Percentiles rank a stretch among this genome's conserved stretches.
These are phyloP conservation scores for Cryptocephalus primarius DNA, from an alignment of 2,888 invertebrate species.

Conservation along the genomic window DNA sequence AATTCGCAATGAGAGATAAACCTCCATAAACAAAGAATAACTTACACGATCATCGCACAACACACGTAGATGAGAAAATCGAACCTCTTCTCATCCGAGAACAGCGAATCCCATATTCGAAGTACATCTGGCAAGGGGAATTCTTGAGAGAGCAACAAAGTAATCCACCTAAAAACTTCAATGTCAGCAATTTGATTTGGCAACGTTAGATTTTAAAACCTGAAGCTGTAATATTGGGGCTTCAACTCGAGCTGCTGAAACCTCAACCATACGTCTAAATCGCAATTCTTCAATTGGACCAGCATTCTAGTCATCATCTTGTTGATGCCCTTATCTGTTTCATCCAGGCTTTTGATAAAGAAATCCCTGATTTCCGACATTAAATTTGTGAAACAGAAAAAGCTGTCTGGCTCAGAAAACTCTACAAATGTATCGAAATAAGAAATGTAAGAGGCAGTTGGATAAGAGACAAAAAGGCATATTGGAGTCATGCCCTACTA, in stretches of 20 bases:
- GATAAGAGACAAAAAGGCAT: too few relatives aligned
- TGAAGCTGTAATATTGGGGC: conserved; percentile 94
- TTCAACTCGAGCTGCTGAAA: conserved; percentile 76
- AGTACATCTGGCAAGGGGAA: conserved; percentile 95
- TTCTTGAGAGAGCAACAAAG: conserved; percentile 90
- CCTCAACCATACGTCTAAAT: conserved; percentile 63
- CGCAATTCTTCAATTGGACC: conserved; percentile 63
- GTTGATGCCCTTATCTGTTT: conserved; percentile 84
- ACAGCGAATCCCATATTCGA: conserved; percentile 93
- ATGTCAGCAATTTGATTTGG: not conserved
- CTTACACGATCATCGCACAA: conserved; percentile 96
- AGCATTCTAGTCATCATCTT: conserved; percentile 79
- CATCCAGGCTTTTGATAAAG: conserved; percentile 92
- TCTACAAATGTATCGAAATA: conserved; percentile 41
- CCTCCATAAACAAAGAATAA: conserved; percentile 18
- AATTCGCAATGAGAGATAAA: conserved; percentile 14
- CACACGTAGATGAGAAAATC: conserved; percentile 86
- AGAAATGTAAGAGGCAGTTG: too few relatives aligned
- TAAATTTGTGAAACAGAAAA: conserved; percentile 95
- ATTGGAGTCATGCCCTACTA: too few relatives aligned
- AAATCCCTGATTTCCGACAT: conserved; percentile 97
- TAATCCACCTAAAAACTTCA: conserved; percentile 70
- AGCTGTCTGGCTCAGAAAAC: conserved; percentile 92
- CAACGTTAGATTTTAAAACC: conserved; percentile 37
- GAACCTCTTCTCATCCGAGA: conserved; percentile 83